Evolutionary conservation across 2,113 vertebrate species (phyloP), one percentile per base, ranked within the genome.

Genomic region (Phyllopteryx taeniolatus): DNA sequence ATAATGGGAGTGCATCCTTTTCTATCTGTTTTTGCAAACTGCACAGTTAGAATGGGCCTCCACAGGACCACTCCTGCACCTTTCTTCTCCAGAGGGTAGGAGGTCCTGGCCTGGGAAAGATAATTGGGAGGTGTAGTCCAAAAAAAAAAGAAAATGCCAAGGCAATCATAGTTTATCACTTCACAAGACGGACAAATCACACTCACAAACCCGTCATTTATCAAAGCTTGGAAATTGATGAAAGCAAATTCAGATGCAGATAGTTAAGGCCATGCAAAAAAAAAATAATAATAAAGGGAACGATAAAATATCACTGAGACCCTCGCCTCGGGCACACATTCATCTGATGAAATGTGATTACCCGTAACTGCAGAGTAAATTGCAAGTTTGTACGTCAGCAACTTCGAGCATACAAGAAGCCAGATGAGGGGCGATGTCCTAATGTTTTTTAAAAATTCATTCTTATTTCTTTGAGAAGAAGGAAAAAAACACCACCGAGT

Each of bases 111-210:
- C 75, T 27, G 49, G 47, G 61, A 35, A 78, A 75, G 79, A 82
- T 79, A 85, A 83, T 78, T 80, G 79, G 62, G 62, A 78, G 65
- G 13, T 31, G 60, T 71, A 81, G 54, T 27, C 67, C 68, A 71
- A 20, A 46, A 59, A 67, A 67, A 71, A 53, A 79, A 71, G 65
- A 56, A 83, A 61, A 78, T 66, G 53, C 54, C 74, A 69, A 64
- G 17, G 56, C n/a, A 71, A 35, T 31, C 8, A 20, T 60, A 17
- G 43, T 71, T 69, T 47, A 71, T 33, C 39, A 67, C 33, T 22
- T 12, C 44, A 27, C 49, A 70, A 62, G 44, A 56, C 19, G 27
- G 43, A 43, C 31, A 73, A 17, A 69, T 46, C 53, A 19, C 8
- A 43, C 27, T 27, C 12, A 69, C 14, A 22, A 0, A 31, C 5